Evolutionary conservation across 1,140 invertebrate genomes (phyloP).

Genomic region (Lordiphosa clarofinis): DNA sequence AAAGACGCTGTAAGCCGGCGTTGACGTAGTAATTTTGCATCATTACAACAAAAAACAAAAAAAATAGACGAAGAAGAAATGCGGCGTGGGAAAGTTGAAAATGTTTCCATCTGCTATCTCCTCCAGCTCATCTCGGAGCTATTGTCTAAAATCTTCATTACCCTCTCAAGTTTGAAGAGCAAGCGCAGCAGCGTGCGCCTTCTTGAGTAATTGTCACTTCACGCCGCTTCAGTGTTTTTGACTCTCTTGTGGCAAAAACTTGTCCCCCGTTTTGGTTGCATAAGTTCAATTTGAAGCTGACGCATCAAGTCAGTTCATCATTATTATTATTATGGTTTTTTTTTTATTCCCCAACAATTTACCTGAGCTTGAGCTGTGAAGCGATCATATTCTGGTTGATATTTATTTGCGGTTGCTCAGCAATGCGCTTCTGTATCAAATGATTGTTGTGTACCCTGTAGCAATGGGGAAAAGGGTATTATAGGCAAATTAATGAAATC

Average conservation of each 20-base stretch:
- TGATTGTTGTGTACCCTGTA: conserved; percentile 6
- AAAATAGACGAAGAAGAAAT: conserved; percentile 3
- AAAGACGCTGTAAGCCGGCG: conserved; percentile 31
- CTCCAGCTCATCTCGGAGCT: not conserved
- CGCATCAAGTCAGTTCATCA: not conserved
- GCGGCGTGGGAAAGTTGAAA: conserved; percentile 38
- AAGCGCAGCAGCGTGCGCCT: conserved; percentile 6
- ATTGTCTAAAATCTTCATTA: conserved; percentile 46
- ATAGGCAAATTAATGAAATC: no score
- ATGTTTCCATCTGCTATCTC: not conserved
- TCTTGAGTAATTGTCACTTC: conserved; percentile 47
- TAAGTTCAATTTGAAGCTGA: conserved; percentile 42
- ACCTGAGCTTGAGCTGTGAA: conserved; percentile 35
- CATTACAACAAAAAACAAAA: conserved; percentile 28
- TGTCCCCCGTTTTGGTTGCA: conserved; percentile 25
- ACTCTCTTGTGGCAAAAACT: not conserved
- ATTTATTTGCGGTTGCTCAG: conserved; percentile 41
- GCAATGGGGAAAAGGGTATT: no score
- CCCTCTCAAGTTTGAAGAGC: conserved; percentile 12
- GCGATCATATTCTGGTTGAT: conserved; percentile 13
- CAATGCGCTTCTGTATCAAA: conserved; percentile 24
- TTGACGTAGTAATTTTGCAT: conserved; percentile 68
- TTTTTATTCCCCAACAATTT: conserved; percentile 5
- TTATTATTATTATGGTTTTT: conserved; percentile 6
- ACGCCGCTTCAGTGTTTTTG: no score